Evolutionary conservation across 2,113 vertebrate genomes (phyloP).

Genomic region (Dicaeum eximium): DNA sequence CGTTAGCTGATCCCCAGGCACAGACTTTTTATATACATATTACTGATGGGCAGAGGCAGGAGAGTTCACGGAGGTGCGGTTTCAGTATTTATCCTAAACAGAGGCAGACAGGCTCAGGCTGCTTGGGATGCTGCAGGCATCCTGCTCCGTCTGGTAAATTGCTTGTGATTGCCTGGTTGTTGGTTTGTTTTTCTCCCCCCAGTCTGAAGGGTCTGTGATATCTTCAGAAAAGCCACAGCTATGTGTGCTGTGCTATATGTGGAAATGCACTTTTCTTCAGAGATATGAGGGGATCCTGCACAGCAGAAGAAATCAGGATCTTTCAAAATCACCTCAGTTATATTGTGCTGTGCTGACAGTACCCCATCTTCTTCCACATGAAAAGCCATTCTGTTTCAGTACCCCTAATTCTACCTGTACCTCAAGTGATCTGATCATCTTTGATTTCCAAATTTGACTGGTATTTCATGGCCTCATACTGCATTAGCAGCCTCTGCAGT

Average conservation of each 20-base stretch:
- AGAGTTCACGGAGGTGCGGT: conserved; percentile 16
- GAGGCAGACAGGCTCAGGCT: conserved; percentile 52
- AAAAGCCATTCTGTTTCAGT: neutral
- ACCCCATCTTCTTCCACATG: neutral
- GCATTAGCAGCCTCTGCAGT: neutral
- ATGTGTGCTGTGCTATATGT: neutral
- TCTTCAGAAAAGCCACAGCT: neutral
- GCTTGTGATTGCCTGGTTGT: conserved; percentile 31
- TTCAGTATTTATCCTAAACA: conserved; percentile 58
- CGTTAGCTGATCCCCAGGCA: conserved; percentile 58
- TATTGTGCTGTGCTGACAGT: neutral
- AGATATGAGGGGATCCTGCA: neutral
- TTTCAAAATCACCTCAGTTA: neutral
- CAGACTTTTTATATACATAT: conserved; percentile 39
- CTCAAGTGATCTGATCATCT: neutral
- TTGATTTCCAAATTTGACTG: neutral
- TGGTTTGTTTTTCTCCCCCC: conserved; percentile 19
- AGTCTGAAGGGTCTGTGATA: neutral
- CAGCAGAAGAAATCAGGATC: neutral
- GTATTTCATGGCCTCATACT: neutral
- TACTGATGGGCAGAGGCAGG: conserved; percentile 56
- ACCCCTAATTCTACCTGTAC: neutral
- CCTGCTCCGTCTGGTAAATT: conserved; percentile 46
- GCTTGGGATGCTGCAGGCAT: conserved; percentile 62
- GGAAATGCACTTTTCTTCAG: neutral